These are phyloP conservation scores for Hormiphora californensis DNA, from an alignment of 37 sponge, comb jelly and placozoan genomes.

Conservation along the genomic window DNA sequence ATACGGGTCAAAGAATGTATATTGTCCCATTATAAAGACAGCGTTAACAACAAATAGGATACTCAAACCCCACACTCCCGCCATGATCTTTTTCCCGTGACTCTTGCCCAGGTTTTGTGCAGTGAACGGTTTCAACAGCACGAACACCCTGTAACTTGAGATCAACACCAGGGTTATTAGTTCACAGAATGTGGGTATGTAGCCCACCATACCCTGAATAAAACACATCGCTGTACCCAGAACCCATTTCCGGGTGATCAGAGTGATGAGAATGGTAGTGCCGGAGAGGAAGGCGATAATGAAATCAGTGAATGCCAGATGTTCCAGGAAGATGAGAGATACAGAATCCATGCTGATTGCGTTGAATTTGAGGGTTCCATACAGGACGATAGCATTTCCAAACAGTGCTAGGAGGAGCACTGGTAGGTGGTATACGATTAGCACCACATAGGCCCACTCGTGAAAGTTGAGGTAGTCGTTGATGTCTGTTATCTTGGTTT, in stretches of 20 bases:
- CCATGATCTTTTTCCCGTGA: neutral
- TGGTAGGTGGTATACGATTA: slow-evolving; percentile 2
- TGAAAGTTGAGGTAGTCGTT: slow-evolving; percentile 19
- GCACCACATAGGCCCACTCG: neutral
- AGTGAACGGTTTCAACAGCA: neutral
- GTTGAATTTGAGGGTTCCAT: neutral
- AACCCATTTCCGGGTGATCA: neutral
- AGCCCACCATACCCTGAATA: neutral
- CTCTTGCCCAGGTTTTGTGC: slow-evolving; percentile 19
- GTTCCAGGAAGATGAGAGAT: slow-evolving; percentile 2
- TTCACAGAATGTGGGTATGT: slow-evolving; percentile 6
- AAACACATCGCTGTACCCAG: neutral
- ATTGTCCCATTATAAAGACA: slow-evolving; percentile 11
- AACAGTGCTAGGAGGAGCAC: neutral
- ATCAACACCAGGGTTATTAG: neutral
- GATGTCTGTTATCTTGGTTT: neutral
- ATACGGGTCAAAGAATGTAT: slow-evolving; percentile 13
- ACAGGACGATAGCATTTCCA: neutral
- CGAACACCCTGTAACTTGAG: slow-evolving; percentile 5
- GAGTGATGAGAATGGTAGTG: neutral
- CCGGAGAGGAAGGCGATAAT: slow-evolving; percentile 6
- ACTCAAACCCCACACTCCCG: neutral
- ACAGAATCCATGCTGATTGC: slow-evolving; percentile 11
- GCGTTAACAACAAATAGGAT: slow-evolving; percentile 7
- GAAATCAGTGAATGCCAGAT: neutral